Evolutionary conservation across 2,888 invertebrate species (phyloP), one percentile per base, ranked within the genome.

Genomic region (Ischnus inquisitorius): DNA sequence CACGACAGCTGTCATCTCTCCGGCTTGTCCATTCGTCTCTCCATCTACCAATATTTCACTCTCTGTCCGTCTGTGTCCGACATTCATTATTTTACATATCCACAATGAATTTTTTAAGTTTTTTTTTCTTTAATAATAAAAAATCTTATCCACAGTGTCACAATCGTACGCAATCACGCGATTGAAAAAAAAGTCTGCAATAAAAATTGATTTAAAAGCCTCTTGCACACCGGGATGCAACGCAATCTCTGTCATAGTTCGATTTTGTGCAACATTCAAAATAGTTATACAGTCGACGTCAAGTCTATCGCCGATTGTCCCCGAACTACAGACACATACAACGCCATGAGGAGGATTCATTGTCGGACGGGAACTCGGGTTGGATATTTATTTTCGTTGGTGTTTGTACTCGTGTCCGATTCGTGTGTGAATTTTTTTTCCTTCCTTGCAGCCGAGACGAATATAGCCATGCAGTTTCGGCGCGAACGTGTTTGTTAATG

Each of bases 11-110:
- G 46, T 64, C 19, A 64, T 34, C 68, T 54, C 69, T 16, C 46
- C 14, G 14, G 14, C 68, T 51, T 28, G 8, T 34, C 51, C 28
- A 69, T 39, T 57, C 41, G 22, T 75, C 72, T 79, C 64, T 65
- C 67, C 76, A 28, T 79, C 68, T 68, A 34, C 25, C 28, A 60
- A 64, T 16, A 65, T 67, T 65, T 77, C 16, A 51, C 88, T 82
- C 85, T 87, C 85, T 89, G 90, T 91, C 89, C 90, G 89, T 91
- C 91, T 90, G 90, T 90, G 87, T 77, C 67, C 87, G 89, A 89
- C 89, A 19, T 48, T 39, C 28, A 8, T 5, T 60, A 28, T 28
- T 25, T 60, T 28, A 60, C 14, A 28, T 22, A 22, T 2, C 19
- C 22, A 12, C 19, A 22, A 12, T 19, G 3, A 60, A 51, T 48